Base-by-base conservation (phyloP, 1,140 invertebrate species). In the Sipha flava region DNA sequence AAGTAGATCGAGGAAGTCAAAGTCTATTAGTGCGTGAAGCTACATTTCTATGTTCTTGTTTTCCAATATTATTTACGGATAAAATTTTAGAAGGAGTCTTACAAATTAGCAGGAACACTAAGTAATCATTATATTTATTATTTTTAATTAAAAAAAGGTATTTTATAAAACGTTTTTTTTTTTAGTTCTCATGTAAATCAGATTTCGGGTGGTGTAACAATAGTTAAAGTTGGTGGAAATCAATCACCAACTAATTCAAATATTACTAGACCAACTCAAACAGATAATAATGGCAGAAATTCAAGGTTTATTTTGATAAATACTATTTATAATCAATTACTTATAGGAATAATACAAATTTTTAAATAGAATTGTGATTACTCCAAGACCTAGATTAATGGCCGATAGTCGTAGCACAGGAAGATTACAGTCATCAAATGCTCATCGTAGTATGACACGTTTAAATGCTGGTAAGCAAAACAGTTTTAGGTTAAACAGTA, bases 11-110 rank as follows among this genome's bases (percentile, higher is more conserved):
- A 81, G 88, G 88, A 49, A 89, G 89, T 81, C 90, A 94, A 83
- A 89, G 90, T 7, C 87, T 90, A 29, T 85, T 95, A 79, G 85
- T 95, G 79, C 88, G 92, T 79, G 93, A 94, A 84, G 92, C 93
- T 21, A 92, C 92, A 21, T 87, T 90, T 3, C 87, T 95, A 12
- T 93, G 92, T 84, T 90, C 90, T 83, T 90, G 89, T 18, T 92
- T 92, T 86, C 93, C 92, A 5, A 88, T 90, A 12, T 86, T 95
- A 14, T 91, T 94, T 83, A 91, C 91, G 1, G 91, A 93, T 83
- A 90, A 92, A 82, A 89, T 95, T 81, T 87, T 94, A 34, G 88
- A 89, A 26, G 90, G 91, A 82, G 90, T 94, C 23, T 85, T 90
- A 52, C 89, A 91, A 83, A 86, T 89, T 81, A 90, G 89, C 84